Evolutionary conservation across 2,888 invertebrate genomes (phyloP), one percentile per base, ranked within the genome.

Genomic region (Leptopilina syphax): DNA sequence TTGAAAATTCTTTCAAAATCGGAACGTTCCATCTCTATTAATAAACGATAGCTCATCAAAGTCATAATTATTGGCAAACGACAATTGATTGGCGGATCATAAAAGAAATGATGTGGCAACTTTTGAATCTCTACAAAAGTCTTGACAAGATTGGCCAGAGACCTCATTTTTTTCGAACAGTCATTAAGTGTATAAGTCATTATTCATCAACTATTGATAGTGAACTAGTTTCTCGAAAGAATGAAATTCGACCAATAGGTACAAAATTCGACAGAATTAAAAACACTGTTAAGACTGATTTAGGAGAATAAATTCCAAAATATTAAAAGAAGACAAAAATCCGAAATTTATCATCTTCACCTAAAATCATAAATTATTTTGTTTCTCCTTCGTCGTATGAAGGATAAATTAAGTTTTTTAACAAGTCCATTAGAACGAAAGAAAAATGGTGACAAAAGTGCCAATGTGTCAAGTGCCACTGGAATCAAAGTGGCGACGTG

Each of bases 401-500:
- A 50, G 50, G 10, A 50, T 12, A 50, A 47, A 50, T 50, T 10
- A 12, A 50, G 1, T 47, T 50, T 50, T 8, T 6, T 57, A 65
- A 79, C 50, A 79, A 27, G 8, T 12, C 57, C 63, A 5, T 77
- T 24, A 47, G 44, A 5, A 44, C 3, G 5, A 44, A 44, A 8
- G 0, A 7, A 77, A 83, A 84, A 92, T 91, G 91, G 82, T 89
- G 10, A 85, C 84, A 67, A 85, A 86, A 65, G 81, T 87, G 81
- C 91, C 91, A n/a, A 83, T 87, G 0, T 81, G 86, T 57, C 87
- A 90, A 76, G 88, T 92, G 86, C 91, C 92, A 67, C 68, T 89
- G 76, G 91, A 90, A 68, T 84, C 89, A n/a, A 90, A 88, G 80
- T 92, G 92, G 92, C 89, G 86, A 10, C 91, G 89, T 80, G 80